Conservation (phyloP, 2,888 invertebrate genomes). For the Neoascia interrupta region DNA sequence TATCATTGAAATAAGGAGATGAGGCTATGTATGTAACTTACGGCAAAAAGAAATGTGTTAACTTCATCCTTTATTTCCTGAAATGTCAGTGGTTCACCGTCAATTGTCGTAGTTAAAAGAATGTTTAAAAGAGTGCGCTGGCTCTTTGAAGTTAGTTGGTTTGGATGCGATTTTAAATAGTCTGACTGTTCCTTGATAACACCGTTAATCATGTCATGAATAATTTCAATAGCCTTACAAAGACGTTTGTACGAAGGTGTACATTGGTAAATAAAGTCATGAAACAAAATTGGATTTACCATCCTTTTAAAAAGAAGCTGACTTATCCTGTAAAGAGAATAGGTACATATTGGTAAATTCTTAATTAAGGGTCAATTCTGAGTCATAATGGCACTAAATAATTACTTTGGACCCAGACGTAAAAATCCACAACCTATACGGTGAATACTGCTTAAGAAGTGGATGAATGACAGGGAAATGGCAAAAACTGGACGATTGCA, state of each 20-base stretch:
- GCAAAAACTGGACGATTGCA: too few relatives aligned
- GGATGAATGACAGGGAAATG: too few relatives aligned
- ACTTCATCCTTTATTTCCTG: conserved; percentile 84
- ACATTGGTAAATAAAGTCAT: conserved; percentile 74
- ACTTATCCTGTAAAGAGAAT: conserved; percentile 71
- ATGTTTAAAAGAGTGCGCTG: conserved; percentile 82
- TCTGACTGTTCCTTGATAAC: conserved; percentile 73
- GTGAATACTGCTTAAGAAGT: too few relatives aligned
- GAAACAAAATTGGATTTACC: conserved; percentile 76
- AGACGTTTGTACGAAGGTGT: conserved; percentile 73
- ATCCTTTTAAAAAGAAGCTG: conserved; percentile 76
- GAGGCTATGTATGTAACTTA: conserved; percentile 54
- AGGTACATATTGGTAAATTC: background rate
- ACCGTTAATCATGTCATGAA: conserved; percentile 74
- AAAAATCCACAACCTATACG: too few relatives aligned
- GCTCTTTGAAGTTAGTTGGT: conserved; percentile 71
- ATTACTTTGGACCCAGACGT: too few relatives aligned
- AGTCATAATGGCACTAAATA: too few relatives aligned
- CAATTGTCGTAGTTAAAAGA: conserved; percentile 81
- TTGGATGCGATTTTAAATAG: conserved; percentile 17
- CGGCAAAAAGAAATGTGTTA: conserved; percentile 79
- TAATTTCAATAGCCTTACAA: conserved; percentile 70
- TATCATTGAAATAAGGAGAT: background rate
- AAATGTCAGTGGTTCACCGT: conserved; percentile 81
- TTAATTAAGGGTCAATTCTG: too few relatives aligned